Percentiles rank a stretch among this genome's conserved stretches.
phyloP scores from a whole-genome alignment of 2,113 vertebrate species.

The Montifringilla adamsi region DNA sequence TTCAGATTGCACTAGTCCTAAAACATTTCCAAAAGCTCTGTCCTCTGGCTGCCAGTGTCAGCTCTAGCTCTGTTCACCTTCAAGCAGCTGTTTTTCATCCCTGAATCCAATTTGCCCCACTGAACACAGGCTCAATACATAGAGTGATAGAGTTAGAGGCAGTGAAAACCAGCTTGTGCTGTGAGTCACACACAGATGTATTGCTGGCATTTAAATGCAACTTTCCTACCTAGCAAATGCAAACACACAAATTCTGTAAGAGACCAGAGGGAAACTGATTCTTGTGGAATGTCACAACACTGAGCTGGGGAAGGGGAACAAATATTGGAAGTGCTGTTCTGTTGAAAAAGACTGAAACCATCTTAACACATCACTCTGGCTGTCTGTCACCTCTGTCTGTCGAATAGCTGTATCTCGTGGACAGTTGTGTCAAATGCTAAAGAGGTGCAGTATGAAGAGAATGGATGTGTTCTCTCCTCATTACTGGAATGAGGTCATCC shows the following conservation, averaged over 20 bases:
- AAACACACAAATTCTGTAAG: background rate
- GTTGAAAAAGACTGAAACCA: background rate
- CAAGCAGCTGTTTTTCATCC: constrained; percentile 22
- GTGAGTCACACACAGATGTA: background rate
- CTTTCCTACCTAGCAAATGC: background rate
- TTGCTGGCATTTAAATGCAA: background rate
- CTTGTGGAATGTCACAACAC: background rate
- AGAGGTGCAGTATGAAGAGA: constrained; percentile 32
- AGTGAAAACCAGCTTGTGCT: background rate
- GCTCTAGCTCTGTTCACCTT: background rate
- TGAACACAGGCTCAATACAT: background rate
- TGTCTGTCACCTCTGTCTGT: background rate
- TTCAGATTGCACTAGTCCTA: background rate
- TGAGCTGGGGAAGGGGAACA: background rate
- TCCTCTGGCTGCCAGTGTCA: background rate
- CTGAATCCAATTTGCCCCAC: background rate
- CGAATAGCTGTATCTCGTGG: background rate
- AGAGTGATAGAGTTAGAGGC: background rate
- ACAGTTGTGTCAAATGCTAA: background rate
- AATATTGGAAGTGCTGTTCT: background rate
- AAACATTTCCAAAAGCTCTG: background rate
- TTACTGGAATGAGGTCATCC: background rate
- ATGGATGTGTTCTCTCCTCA: background rate
- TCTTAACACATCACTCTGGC: background rate
- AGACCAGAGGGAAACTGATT: background rate